These are phyloP conservation scores for Pyrocoelia pectoralis DNA, from an alignment of 2,888 invertebrate species.

Conservation along the genomic window DNA sequence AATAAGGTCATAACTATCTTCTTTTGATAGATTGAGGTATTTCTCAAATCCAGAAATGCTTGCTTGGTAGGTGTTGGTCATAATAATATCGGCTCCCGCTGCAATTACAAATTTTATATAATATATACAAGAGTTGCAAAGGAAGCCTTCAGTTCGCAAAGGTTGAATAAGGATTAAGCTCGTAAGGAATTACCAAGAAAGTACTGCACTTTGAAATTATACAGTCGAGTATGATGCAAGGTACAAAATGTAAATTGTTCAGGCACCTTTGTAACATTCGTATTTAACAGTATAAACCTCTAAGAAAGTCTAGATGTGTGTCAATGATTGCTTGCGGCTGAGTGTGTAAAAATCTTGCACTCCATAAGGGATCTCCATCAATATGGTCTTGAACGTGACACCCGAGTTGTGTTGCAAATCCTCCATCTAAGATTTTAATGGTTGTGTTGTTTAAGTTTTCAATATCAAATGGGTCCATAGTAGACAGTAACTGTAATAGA, in stretches of 20 bases:
- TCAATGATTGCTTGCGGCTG: conserved; percentile 80
- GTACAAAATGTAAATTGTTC: too few relatives aligned
- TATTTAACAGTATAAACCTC: conserved; percentile 60
- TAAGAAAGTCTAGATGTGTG: conserved; percentile 83
- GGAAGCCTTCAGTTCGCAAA: too few relatives aligned
- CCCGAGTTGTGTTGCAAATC: conserved; percentile 83
- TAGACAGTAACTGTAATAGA: not conserved
- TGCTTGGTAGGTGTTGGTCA: conserved; percentile 92
- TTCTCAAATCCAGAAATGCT: conserved; percentile 79
- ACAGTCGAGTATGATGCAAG: too few relatives aligned
- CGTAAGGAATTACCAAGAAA: too few relatives aligned
- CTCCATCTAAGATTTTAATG: conserved; percentile 70
- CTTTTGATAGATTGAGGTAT: conserved; percentile 72
- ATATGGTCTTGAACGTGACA: conserved; percentile 78
- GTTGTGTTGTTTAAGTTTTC: conserved; percentile 35
- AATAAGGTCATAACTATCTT: conserved; percentile 76
- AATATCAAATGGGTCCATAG: conserved; percentile 35
- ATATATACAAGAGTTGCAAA: too few relatives aligned
- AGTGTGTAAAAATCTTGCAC: conserved; percentile 80
- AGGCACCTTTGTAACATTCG: too few relatives aligned
- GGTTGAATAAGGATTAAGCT: too few relatives aligned
- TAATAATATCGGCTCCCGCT: conserved; percentile 88
- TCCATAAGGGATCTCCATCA: conserved; percentile 90
- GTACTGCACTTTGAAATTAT: too few relatives aligned
- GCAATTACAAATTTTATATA: conserved; percentile 55